phyloP scores from a whole-genome alignment of 2,113 vertebrate species.

The Apteryx owenii region DNA sequence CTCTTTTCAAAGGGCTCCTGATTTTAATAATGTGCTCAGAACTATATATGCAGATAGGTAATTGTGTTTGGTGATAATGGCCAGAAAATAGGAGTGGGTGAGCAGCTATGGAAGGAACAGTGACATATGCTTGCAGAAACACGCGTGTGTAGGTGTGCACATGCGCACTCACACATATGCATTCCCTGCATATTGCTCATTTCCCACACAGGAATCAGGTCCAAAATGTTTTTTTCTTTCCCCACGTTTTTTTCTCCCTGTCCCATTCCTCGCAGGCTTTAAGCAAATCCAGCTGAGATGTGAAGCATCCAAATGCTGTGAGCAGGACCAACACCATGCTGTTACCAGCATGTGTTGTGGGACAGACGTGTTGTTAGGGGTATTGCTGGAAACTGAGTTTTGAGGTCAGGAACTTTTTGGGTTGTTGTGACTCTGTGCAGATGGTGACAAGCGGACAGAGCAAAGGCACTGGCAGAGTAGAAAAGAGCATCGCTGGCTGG shows the following conservation, averaged over 20 bases:
- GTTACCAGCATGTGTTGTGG: rapidly evolving
- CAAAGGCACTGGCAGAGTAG: background rate
- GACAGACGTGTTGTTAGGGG: background rate
- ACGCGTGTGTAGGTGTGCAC: background rate
- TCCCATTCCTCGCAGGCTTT: background rate
- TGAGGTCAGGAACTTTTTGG: background rate
- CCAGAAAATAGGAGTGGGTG: background rate
- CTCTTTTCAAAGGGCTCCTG: background rate
- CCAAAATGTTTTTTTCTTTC: background rate
- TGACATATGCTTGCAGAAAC: rapidly evolving
- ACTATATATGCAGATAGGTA: background rate
- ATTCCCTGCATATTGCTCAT: background rate
- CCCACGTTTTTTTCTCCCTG: rapidly evolving
- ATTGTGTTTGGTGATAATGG: background rate
- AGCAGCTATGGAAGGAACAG: background rate
- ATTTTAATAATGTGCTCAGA: background rate
- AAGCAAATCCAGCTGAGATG: background rate
- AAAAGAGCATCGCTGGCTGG: rapidly evolving
- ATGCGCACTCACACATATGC: rapidly evolving
- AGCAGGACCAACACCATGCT: background rate
- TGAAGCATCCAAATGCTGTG: background rate
- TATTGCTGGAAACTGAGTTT: background rate
- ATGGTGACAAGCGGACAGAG: background rate
- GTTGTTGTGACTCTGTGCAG: background rate
- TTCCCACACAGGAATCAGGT: background rate